A percentile compares a stretch with the other conserved stretches of the same genome.
Conservation (phyloP, 2,113 vertebrate species). For the Mesembrinibis cayennensis region DNA sequence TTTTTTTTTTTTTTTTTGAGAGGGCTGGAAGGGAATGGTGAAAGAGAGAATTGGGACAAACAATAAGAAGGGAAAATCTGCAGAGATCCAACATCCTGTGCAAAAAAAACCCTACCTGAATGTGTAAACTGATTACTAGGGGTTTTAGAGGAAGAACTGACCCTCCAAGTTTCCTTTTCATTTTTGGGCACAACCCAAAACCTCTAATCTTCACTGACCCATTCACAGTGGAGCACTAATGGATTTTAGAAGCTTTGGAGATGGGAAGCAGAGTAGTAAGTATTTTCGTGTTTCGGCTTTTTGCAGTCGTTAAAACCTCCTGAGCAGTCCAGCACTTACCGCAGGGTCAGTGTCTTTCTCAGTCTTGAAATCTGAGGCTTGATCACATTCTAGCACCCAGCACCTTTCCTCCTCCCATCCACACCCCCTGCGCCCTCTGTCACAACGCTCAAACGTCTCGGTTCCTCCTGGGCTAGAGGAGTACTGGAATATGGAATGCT, state of each 20-base stretch:
- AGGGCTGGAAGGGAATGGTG: neutral
- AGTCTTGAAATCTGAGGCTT: neutral
- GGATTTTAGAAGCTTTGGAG: neutral
- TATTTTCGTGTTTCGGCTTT: neutral
- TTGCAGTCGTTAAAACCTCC: neutral
- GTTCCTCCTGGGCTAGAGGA: neutral
- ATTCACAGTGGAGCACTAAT: neutral
- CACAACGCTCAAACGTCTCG: rapidly evolving
- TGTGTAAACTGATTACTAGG: rapidly evolving
- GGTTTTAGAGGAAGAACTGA: neutral
- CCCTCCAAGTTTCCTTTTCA: neutral
- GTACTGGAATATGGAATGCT: neutral
- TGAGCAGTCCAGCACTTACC: slow-evolving; percentile 1
- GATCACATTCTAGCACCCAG: neutral
- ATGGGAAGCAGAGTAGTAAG: too few relatives aligned
- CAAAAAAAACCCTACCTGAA: neutral
- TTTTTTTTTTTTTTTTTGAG: neutral
- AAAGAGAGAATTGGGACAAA: neutral
- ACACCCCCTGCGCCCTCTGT: neutral
- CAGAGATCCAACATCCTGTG: neutral
- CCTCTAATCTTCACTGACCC: neutral
- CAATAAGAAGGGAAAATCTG: neutral
- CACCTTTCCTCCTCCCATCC: neutral
- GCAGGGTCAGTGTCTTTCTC: neutral
- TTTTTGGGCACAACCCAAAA: neutral